Percentiles rank a stretch among this genome's conserved stretches.
Conservation (phyloP, 2,888 invertebrate genomes). For the Aleiodes leptofemur region DNA sequence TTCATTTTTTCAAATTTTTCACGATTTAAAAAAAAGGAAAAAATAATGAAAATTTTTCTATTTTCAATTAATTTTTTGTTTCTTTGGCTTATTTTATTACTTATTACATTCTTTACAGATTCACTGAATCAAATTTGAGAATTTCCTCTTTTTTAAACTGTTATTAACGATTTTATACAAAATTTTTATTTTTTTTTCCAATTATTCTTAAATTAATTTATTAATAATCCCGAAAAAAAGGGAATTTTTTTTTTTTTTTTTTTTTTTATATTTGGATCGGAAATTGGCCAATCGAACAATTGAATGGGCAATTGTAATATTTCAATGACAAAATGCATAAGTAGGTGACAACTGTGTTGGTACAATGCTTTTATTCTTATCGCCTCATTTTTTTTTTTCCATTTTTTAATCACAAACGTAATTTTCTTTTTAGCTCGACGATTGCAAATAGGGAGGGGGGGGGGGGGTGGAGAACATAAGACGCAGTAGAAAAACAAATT, state of each 20-base stretch:
- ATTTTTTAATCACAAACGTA: slow-evolving; percentile 24
- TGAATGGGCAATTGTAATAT: background rate
- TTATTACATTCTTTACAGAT: no score
- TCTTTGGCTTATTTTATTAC: no score
- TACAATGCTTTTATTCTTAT: slow-evolving; percentile 3
- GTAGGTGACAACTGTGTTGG: slow-evolving; percentile 13
- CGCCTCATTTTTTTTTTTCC: background rate
- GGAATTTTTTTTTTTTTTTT: background rate
- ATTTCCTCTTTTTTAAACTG: no score
- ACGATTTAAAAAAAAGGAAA: no score
- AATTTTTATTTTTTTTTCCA: no score
- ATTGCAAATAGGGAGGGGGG: background rate
- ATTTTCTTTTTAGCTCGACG: background rate
- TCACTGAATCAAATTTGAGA: no score
- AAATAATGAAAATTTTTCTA: no score
- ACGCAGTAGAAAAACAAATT: background rate
- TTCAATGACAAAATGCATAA: slow-evolving; percentile 10
- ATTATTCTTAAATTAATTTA: no score
- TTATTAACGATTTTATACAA: no score
- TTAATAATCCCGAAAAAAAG: no score
- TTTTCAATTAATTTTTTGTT: no score
- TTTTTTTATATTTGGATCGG: background rate
- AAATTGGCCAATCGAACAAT: slow-evolving; percentile 21
- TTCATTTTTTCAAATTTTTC: no score
- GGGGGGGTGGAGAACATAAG: background rate